Evolutionary conservation across 2,113 vertebrate species (phyloP).

Genomic region (Mustelus asterias): DNA sequence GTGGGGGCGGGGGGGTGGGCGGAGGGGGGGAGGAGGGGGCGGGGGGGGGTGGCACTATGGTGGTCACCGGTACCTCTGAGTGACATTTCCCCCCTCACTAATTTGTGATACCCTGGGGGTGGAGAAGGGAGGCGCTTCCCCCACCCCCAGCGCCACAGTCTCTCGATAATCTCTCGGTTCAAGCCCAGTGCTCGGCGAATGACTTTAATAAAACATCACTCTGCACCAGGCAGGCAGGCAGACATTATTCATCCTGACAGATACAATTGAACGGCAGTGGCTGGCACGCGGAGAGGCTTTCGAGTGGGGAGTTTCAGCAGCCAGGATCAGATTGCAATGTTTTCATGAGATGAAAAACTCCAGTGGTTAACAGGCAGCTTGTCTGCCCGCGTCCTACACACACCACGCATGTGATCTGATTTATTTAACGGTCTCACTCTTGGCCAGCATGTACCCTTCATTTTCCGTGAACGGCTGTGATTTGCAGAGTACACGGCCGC

Average conservation of each 20-base stretch:
- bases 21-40: too few species aligned
- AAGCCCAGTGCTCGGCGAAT: background rate
- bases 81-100: background rate
- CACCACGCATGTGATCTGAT: background rate
- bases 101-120: background rate
- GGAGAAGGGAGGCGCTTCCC: background rate
- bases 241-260: slow-evolving; percentile 36
- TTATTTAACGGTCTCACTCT: background rate
- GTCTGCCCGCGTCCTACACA: background rate
- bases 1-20: too few species aligned
- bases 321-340: slow-evolving; percentile 26
- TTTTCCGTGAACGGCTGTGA: background rate
- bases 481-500: too few species aligned
- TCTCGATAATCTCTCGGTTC: slow-evolving; percentile 19
- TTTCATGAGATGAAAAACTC: slow-evolving; percentile 21
- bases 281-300: slow-evolving; percentile 23
- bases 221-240: background rate
- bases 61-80: background rate
- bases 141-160: background rate
- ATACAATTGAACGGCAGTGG: slow-evolving; percentile 23
- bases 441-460: background rate
- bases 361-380: background rate
- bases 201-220: slow-evolving; percentile 27
- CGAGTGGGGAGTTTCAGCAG: background rate
- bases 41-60: background rate